These are phyloP conservation scores for Varroa destructor DNA, from an alignment of 1,140 invertebrate genomes.

Conservation along the genomic window DNA sequence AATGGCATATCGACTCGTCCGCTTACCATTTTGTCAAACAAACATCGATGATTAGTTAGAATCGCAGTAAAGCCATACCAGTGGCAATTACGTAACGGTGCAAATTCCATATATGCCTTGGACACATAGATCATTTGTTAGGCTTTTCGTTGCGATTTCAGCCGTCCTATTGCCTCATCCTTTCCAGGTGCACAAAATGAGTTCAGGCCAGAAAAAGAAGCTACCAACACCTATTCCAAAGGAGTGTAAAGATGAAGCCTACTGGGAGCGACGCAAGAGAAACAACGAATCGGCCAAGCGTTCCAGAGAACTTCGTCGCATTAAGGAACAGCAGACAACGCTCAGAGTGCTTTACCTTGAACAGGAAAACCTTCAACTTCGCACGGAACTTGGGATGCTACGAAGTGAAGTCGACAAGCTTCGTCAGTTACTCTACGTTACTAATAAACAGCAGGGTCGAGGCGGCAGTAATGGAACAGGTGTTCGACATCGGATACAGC, in stretches of 20 bases:
- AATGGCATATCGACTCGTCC: no score
- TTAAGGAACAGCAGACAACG: constrained; percentile 39
- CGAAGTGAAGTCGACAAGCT: constrained; percentile 39
- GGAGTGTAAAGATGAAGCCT: constrained; percentile 40
- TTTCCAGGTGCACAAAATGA: constrained; percentile 26
- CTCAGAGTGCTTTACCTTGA: constrained; percentile 39
- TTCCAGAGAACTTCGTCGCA: constrained; percentile 40
- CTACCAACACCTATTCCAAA: constrained; percentile 36
- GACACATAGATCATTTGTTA: no score
- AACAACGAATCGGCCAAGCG: constrained; percentile 44
- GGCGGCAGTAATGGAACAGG: no score
- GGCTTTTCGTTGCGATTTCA: neutral
- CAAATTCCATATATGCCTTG: no score
- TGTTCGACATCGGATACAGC: no score
- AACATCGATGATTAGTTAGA: no score
- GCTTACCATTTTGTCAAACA: no score
- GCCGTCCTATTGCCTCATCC: neutral
- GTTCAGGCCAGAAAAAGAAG: constrained; percentile 37
- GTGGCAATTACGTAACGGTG: no score
- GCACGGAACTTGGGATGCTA: constrained; percentile 38
- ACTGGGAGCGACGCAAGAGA: constrained; percentile 42
- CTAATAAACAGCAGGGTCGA: neutral
- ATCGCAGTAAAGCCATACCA: no score
- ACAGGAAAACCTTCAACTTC: constrained; percentile 41
- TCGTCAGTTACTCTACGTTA: constrained; percentile 37